phyloP scores from a whole-genome alignment of 1,140 invertebrate genomes.

The Amphibalanus amphitrite region DNA sequence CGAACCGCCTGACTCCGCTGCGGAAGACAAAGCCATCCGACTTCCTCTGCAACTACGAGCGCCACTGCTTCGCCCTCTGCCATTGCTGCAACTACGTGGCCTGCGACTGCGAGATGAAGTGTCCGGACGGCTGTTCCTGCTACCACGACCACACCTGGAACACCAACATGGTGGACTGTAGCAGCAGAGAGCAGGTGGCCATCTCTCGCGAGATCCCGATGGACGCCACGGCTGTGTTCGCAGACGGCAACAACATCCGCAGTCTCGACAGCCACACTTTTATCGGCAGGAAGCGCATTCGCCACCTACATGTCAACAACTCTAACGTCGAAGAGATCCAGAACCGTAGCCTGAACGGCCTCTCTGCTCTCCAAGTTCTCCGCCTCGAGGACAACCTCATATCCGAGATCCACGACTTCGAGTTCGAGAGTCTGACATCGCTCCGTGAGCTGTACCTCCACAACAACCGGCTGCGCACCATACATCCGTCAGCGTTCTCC shows the following conservation, averaged over 20 bases:
- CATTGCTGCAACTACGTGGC: conserved; percentile 91
- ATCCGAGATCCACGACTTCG: conserved; percentile 57
- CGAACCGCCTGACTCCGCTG: neutral
- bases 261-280: conserved; percentile 75
- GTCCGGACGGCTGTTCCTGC: conserved; percentile 79
- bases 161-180: conserved; percentile 82
- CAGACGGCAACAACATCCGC: conserved; percentile 75
- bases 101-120: conserved; percentile 74
- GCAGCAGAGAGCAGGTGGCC: conserved; percentile 44
- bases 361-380: conserved; percentile 41
- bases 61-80: conserved; percentile 79
- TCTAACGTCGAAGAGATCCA: conserved; percentile 65
- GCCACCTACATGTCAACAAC: conserved; percentile 70
- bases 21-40: conserved; percentile 39
- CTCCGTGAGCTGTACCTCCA: conserved; percentile 71
- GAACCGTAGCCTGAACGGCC: conserved; percentile 76
- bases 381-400: conserved; percentile 73
- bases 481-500: conserved; percentile 68
- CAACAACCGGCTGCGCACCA: conserved; percentile 61
- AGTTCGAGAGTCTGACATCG: conserved; percentile 50
- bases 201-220: conserved; percentile 66
- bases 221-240: conserved; percentile 82
- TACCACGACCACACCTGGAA: conserved; percentile 89
- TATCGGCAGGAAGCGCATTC: conserved; percentile 71
- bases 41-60: conserved; percentile 80